Percentiles rank a stretch among this genome's conserved stretches.
These are phyloP conservation scores for Brachypodius melanocephalos DNA, from an alignment of 2,113 vertebrate genomes.

Conservation along the genomic window DNA sequence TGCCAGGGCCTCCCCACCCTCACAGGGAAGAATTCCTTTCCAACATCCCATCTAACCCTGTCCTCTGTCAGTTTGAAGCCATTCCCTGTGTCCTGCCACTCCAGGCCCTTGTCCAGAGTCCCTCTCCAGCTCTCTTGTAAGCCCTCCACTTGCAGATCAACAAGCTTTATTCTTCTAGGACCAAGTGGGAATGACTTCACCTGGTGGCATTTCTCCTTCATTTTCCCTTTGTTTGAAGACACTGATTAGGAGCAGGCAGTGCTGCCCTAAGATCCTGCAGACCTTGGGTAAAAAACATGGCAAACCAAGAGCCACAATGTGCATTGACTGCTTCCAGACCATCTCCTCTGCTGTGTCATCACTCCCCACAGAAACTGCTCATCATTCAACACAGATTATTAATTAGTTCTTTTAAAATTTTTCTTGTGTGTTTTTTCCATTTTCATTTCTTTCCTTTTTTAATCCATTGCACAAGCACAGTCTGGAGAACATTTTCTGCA, in stretches of 20 bases:
- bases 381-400: background rate
- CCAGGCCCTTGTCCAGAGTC: background rate
- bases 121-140: background rate
- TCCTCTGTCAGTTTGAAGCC: background rate
- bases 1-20: background rate
- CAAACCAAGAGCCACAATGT: background rate
- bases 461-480: background rate
- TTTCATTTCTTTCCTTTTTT: background rate
- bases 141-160: background rate
- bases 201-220: background rate
- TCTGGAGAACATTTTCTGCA: slow-evolving; percentile 1
- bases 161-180: background rate
- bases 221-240: background rate
- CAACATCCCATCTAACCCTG: background rate
- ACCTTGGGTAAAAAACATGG: background rate
- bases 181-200: background rate
- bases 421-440: rapidly evolving
- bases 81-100: background rate
- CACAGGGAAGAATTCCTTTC: background rate
- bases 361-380: background rate
- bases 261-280: background rate
- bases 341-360: background rate
- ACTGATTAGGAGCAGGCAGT: background rate
- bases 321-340: background rate
- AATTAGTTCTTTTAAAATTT: background rate